phyloP scores from a whole-genome alignment of 2,113 vertebrate genomes.

The Pterocles burchelli region DNA sequence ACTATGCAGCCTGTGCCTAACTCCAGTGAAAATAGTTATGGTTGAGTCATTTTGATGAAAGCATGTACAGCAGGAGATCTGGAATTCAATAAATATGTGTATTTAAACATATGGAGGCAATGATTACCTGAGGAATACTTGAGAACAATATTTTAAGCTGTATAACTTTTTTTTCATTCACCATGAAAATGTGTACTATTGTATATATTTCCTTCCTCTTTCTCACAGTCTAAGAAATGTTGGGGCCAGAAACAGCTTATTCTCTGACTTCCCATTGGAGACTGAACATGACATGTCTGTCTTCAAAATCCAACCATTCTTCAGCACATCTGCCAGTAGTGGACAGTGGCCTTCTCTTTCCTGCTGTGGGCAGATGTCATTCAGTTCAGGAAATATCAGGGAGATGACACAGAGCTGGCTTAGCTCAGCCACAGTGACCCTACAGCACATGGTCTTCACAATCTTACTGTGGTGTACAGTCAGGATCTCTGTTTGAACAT shows the following conservation, averaged over 20 bases:
- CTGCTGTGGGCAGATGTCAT: background rate
- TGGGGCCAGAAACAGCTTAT: background rate
- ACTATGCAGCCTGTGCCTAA: background rate
- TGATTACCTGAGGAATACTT: background rate
- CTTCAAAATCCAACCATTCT: background rate
- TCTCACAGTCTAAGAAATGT: background rate
- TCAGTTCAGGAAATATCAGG: background rate
- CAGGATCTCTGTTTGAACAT: background rate
- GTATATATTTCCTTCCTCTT: background rate
- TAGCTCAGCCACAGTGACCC: background rate
- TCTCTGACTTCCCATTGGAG: background rate
- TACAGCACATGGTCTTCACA: background rate
- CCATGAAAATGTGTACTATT: background rate
- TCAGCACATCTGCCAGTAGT: background rate
- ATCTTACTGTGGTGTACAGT: background rate
- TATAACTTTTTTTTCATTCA: background rate
- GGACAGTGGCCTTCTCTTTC: background rate
- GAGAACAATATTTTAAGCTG: background rate
- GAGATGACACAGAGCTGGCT: background rate
- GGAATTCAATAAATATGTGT: background rate
- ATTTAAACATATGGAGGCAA: background rate
- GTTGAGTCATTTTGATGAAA: slow-evolving; percentile 10
- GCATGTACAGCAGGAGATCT: background rate
- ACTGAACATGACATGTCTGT: background rate
- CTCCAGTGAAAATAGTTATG: slow-evolving; percentile 27